Conservation (phyloP, 2,113 vertebrate genomes). For the Myrmecophaga tridactyla region DNA sequence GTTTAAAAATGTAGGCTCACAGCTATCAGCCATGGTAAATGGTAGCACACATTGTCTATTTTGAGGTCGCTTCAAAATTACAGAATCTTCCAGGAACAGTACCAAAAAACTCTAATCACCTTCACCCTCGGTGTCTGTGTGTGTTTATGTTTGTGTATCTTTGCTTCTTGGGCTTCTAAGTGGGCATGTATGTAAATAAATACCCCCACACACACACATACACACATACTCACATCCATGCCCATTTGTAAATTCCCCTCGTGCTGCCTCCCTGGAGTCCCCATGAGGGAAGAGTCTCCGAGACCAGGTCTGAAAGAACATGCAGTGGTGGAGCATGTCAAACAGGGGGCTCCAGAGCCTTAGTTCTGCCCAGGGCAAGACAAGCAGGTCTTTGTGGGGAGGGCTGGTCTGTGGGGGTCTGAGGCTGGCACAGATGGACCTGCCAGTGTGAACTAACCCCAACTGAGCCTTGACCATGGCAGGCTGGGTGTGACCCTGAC, state of each 20-base stretch:
- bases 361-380: neutral
- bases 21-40: no score
- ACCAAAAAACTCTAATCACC: no score
- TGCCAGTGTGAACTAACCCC: accelerated
- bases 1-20: neutral
- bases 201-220: no score
- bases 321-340: neutral
- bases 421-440: accelerated
- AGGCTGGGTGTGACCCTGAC: neutral
- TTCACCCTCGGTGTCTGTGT: no score
- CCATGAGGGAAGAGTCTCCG: neutral
- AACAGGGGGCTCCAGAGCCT: neutral
- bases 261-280: neutral
- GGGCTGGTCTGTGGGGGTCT: no score
- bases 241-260: neutral
- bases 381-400: neutral
- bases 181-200: no score
- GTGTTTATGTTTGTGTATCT: no score
- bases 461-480: neutral
- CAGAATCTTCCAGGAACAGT: no score
- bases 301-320: accelerated
- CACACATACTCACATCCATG: no score
- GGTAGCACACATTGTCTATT: no score
- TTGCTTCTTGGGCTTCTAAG: no score
- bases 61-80: no score